Evolutionary conservation across 2,888 invertebrate species (phyloP), one percentile per base, ranked within the genome.

Genomic region (Eustalomyia histrio): DNA sequence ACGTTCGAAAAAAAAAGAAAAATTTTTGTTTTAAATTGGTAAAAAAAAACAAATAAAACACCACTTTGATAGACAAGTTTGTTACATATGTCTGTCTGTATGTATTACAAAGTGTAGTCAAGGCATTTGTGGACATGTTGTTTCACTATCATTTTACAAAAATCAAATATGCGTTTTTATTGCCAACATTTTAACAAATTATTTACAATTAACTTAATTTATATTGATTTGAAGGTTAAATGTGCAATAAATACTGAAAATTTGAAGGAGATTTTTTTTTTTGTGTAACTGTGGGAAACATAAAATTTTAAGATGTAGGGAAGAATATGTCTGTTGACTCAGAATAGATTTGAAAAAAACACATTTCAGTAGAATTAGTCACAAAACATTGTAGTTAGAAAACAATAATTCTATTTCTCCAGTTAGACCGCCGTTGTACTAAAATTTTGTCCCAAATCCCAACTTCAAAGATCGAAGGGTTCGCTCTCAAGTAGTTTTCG

Each of bases 181-280:
- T 68, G 80, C 67, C 76, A 80, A 80, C 67, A 58, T 64, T 68
- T 67, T 61, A 52, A 47, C 35, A 67, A 80, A 76, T 64, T n/a
- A n/a, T n/a, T n/a, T 61, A 67, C 68, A 72, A 76, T 43, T 67
- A 80, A 76, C 63, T 57, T 57, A 72, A 76, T 76, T 72, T 72
- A 76, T 67, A 76, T 68, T 50, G 21, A 72, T 68, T 61, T 80
- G 61, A 76, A 80, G 80, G 80, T 72, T 73, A 72, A 80, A 68
- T 21, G 52, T 16, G 21, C 63, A 71, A 80, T 80, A 47, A 76
- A 52, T 47, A n/a, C 9, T 47, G 5, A 47, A 2, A 43, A n/a
- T 47, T 47, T 47, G 43, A 47, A n/a, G 39, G 39, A 47, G n/a
- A 4, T n/a, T 47, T 47, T 39, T 39, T 47, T 39, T 39, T 12